Evolutionary conservation across 2,888 invertebrate species (phyloP), one percentile per base, ranked within the genome.

Genomic region (Sesamia inferens): DNA sequence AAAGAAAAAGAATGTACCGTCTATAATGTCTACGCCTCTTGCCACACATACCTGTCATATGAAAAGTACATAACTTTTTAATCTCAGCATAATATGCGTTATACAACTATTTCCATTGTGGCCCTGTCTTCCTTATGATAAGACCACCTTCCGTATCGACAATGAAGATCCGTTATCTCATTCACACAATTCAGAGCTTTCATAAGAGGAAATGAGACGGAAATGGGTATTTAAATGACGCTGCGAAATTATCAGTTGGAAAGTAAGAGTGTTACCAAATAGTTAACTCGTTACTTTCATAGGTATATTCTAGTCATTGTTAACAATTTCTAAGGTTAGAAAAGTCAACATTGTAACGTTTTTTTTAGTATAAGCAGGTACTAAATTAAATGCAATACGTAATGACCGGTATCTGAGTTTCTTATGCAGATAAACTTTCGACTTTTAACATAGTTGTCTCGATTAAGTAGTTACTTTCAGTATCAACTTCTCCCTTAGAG

Each of bases 201-300:
- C 82, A 83, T 85, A 71, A 78, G 87, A 84, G 82, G 74, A 85
- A 89, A 77, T 83, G 86, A 85, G 87, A 90, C 63, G 71, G 70
- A 80, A 73, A 78, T 62, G 78, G 70, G 73, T 62, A 65, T 74
- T 75, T 80, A 76, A 86, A 76, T 83, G 85, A 85, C 79, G 75
- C 6, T 72, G 80, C 85, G 76, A 81, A 79, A 82, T 79, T 72
- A 79, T 84, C 57, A 69, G 71, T 81, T 74, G 68, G 69, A 86
- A 85, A 85, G 84, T 81, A 84, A 85, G 72, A 85, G 85, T 86
- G 76, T 78, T 74, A 74, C 62, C 51, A 75, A 77, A 79, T 73
- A 68, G 76, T 73, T 61, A 47, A 64, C 65, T 82, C 44, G 75
- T 83, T 74, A 78, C 66, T 69, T 78, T 70, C 72, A 55, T 69